Percentiles rank a stretch among this genome's conserved stretches.
These are phyloP conservation scores for Varanus salvator DNA, from an alignment of 2,113 vertebrate genomes.

Conservation along the genomic window DNA sequence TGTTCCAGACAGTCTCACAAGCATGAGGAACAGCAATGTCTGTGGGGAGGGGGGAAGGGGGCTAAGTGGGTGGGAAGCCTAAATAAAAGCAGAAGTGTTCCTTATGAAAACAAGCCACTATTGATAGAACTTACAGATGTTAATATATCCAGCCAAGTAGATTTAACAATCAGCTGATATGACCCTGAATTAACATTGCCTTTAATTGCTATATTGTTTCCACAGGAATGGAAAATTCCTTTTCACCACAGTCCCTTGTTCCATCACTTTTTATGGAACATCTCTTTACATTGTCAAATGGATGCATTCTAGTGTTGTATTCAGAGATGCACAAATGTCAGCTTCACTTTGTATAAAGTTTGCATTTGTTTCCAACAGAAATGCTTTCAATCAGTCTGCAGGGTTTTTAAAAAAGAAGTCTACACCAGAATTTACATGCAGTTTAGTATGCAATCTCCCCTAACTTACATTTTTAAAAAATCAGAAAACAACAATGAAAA, in stretches of 20 bases:
- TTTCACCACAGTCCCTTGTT: background rate
- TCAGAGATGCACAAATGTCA: background rate
- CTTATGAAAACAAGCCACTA: background rate
- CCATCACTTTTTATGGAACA: background rate
- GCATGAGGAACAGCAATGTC: background rate
- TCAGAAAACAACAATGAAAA: too few relatives aligned
- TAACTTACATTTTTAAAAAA: too few relatives aligned
- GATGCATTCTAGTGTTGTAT: background rate
- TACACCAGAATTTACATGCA: too few relatives aligned
- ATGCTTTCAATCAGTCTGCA: too few relatives aligned
- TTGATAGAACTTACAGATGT: background rate
- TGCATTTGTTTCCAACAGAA: too few relatives aligned
- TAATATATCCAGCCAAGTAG: background rate
- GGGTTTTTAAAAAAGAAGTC: too few relatives aligned
- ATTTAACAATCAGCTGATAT: background rate
- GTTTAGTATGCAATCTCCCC: too few relatives aligned
- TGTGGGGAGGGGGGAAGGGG: too few relatives aligned
- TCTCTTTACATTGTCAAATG: background rate
- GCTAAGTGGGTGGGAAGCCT: background rate
- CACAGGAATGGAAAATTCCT: too few relatives aligned
- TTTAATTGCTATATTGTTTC: background rate
- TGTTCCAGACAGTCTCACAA: background rate
- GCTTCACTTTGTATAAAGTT: too few relatives aligned
- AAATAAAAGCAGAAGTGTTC: background rate
- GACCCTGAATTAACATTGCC: background rate